Evolutionary conservation across 2,888 invertebrate species (phyloP).

Genomic region (Mesorhabditis spiculigera): DNA sequence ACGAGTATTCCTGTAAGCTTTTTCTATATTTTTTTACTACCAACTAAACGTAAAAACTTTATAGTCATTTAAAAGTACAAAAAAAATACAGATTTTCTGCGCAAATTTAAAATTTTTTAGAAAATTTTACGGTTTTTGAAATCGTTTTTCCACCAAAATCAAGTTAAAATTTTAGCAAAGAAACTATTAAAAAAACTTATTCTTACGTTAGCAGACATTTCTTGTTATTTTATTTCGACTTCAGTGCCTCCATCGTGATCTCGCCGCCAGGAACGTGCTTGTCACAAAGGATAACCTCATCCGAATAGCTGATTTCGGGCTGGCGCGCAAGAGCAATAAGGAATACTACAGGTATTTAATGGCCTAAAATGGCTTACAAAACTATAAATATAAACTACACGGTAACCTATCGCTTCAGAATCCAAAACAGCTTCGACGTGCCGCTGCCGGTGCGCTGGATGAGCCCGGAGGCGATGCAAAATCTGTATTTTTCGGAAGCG

Average conservation of each 20-base stretch:
- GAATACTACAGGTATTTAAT: constrained; percentile 28
- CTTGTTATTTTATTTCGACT: constrained; percentile 7
- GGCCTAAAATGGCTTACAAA: too few relatives aligned
- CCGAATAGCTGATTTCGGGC: constrained; percentile 94
- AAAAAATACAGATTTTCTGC: too few relatives aligned
- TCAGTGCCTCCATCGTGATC: constrained; percentile 78
- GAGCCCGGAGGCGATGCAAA: constrained; percentile 90
- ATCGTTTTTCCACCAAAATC: not conserved
- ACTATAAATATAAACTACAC: too few relatives aligned
- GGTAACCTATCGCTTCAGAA: not conserved
- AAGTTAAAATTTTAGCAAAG: too few relatives aligned
- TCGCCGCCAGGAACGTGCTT: constrained; percentile 91
- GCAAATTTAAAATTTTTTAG: too few relatives aligned
- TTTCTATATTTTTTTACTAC: too few relatives aligned
- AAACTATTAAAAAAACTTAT: not conserved
- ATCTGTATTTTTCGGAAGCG: constrained; percentile 72
- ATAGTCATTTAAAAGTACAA: too few relatives aligned
- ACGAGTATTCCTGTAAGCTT: constrained; percentile 78
- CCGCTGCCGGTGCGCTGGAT: constrained; percentile 96
- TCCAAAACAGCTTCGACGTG: constrained; percentile 66
- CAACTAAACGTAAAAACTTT: too few relatives aligned
- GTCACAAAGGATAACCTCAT: constrained; percentile 87
- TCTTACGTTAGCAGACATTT: not conserved
- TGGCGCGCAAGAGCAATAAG: constrained; percentile 77
- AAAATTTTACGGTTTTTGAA: too few relatives aligned